Conservation (phyloP, 2,797 vertebrate species). For the Falco biarmicus region DNA sequence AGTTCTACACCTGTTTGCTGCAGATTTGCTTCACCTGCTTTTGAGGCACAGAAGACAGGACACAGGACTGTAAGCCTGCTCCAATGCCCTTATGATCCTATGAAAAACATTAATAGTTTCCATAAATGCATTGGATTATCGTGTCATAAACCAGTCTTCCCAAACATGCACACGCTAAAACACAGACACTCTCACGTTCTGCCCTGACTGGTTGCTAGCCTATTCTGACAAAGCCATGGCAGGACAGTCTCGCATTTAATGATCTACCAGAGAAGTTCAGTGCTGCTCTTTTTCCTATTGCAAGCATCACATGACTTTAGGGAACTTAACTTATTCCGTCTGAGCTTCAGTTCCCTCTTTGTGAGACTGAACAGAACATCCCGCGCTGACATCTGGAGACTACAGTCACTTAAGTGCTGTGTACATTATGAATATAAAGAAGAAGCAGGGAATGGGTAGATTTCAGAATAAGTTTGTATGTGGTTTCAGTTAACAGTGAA, state of each 20-base stretch:
- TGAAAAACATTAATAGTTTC: neutral
- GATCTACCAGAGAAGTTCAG: neutral
- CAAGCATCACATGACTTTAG: neutral
- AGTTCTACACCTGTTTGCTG: neutral
- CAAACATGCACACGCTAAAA: accelerated
- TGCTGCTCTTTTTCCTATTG: neutral
- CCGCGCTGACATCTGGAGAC: neutral
- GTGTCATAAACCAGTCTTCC: neutral
- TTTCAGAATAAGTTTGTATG: neutral
- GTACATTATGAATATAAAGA: neutral
- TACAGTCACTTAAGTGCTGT: neutral
- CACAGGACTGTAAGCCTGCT: neutral
- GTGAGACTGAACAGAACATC: neutral
- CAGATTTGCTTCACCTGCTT: neutral
- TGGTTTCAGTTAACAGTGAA: neutral
- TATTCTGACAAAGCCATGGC: neutral
- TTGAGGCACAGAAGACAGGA: neutral
- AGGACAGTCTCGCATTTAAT: neutral
- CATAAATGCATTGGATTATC: neutral
- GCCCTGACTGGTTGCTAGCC: neutral
- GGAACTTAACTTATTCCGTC: neutral
- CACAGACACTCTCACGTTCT: neutral
- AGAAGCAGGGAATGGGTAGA: neutral
- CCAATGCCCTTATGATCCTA: neutral
- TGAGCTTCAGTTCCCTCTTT: neutral